A percentile compares a stretch with the other conserved stretches of the same genome.
Evolutionary conservation across 2,113 vertebrate species (phyloP).

Genomic region (Oryctolagus cuniculus): DNA sequence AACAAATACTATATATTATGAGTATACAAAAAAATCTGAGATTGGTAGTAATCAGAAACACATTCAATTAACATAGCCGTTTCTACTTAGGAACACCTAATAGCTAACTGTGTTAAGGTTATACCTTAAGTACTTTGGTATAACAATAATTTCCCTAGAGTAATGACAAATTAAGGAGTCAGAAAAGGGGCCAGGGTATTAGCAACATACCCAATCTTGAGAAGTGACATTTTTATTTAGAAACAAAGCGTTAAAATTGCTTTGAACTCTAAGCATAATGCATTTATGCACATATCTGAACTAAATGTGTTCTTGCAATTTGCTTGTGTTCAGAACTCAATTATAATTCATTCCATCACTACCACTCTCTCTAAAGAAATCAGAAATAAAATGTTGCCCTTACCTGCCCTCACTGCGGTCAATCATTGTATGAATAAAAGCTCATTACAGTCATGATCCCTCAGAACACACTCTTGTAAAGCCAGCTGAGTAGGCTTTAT

Average conservation of each 20-base stretch:
- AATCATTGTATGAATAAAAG: conserved; percentile 24
- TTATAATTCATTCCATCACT: not conserved
- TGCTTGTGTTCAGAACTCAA: conserved; percentile 27
- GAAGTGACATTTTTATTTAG: conserved; percentile 38
- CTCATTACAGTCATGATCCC: not conserved
- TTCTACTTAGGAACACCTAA: not conserved
- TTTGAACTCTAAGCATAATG: conserved; percentile 7
- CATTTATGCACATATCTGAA: not conserved
- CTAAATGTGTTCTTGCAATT: conserved; percentile 1
- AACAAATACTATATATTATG: not conserved
- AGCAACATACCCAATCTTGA: not conserved
- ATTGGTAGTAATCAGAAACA: not conserved
- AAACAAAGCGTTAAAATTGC: conserved; percentile 46
- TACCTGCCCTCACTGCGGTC: not conserved
- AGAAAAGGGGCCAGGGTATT: not conserved
- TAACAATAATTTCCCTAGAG: conserved; percentile 20
- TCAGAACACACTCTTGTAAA: not conserved
- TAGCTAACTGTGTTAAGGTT: not conserved
- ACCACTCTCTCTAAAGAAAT: conserved; percentile 43
- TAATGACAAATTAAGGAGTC: conserved; percentile 19
- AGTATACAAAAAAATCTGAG: not conserved
- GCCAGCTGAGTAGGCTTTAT: not conserved
- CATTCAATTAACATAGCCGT: not conserved
- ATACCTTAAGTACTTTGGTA: not conserved
- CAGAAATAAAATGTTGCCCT: conserved; percentile 28